A percentile compares a stretch with the other conserved stretches of the same genome.
These are phyloP conservation scores for Apocheima hispidaria DNA, from an alignment of 2,888 invertebrate genomes.

Conservation along the genomic window DNA sequence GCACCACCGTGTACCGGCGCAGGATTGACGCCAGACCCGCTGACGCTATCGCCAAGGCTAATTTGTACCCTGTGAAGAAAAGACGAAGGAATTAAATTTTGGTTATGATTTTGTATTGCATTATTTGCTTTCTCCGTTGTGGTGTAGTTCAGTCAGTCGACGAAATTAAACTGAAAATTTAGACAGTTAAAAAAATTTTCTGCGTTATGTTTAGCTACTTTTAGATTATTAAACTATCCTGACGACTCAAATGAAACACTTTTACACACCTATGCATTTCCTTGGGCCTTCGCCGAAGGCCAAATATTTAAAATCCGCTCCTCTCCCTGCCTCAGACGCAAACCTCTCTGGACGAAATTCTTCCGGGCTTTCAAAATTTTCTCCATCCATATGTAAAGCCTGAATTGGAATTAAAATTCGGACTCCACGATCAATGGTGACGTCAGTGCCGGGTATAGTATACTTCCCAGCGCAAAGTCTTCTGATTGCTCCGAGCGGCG, in stretches of 20 bases:
- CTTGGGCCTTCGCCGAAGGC: constrained; percentile 55
- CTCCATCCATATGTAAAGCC: constrained; percentile 53
- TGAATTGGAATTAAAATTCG: constrained; percentile 51
- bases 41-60: constrained; percentile 31
- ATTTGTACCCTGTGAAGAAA: constrained; percentile 32
- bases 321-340: constrained; percentile 36
- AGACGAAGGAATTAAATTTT: neutral
- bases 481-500: constrained; percentile 47
- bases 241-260: neutral
- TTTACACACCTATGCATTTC: constrained; percentile 50
- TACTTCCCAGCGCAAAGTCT: constrained; percentile 48
- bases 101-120: neutral
- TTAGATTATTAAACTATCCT: neutral
- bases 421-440: constrained; percentile 53
- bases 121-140: neutral
- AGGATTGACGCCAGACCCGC: constrained; percentile 34
- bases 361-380: constrained; percentile 52
- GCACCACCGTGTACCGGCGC: constrained; percentile 32
- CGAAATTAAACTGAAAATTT: too few relatives aligned
- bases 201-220: too few relatives aligned
- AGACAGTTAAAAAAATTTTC: too few relatives aligned
- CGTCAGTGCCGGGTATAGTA: constrained; percentile 47
- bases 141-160: neutral
- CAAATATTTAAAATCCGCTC: constrained; percentile 45
- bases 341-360: constrained; percentile 58